These are phyloP conservation scores for Salvelinus namaycush DNA, from an alignment of 2,113 vertebrate species.

Conservation along the genomic window DNA sequence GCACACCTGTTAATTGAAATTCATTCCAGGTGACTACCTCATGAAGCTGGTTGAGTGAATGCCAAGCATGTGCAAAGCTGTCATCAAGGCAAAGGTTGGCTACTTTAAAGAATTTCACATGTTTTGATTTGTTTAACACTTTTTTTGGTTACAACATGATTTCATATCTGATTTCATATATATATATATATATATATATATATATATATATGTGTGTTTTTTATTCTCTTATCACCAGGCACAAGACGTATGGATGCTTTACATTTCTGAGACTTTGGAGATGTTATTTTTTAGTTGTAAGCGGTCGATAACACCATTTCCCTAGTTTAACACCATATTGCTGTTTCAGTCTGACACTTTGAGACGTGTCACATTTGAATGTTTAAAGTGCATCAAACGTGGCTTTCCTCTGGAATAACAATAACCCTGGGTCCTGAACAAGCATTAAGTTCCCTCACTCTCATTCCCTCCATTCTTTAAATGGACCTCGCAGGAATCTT, in stretches of 20 bases:
- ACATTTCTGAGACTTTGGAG: neutral
- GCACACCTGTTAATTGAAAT: too few relatives aligned
- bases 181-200: too few relatives aligned
- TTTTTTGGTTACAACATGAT: too few relatives aligned
- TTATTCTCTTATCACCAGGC: neutral
- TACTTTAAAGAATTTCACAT: too few relatives aligned
- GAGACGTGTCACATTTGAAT: conserved; percentile 18
- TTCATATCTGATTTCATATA: too few relatives aligned
- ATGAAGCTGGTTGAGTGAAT: too few relatives aligned
- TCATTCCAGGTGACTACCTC: too few relatives aligned
- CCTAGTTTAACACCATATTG: neutral
- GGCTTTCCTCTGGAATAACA: neutral
- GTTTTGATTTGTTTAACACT: too few relatives aligned
- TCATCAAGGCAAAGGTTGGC: too few relatives aligned
- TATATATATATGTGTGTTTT: too few relatives aligned
- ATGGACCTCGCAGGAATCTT: conserved; percentile 11
- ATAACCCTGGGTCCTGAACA: neutral
- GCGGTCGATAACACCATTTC: neutral
- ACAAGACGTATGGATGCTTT: neutral
- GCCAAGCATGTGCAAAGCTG: too few relatives aligned
- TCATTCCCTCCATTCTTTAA: conserved; percentile 18
- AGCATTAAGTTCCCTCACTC: conserved; percentile 14
- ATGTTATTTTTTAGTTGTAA: neutral
- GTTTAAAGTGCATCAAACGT: neutral
- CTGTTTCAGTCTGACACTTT: conserved; percentile 10